Base-by-base conservation (phyloP, 2,888 invertebrate genomes). In the Cephus sareptanus region DNA sequence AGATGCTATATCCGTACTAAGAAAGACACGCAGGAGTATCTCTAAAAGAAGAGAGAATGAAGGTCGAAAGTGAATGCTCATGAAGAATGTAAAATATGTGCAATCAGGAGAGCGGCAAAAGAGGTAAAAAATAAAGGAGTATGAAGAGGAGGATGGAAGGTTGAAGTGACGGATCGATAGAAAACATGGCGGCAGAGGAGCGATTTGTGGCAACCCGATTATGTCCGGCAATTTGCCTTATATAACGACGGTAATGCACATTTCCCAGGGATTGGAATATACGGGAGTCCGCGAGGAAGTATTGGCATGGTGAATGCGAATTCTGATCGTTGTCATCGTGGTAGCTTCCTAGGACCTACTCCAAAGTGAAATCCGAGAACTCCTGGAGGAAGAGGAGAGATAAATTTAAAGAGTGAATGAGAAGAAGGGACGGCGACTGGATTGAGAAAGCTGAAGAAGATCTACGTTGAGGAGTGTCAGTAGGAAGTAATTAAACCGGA, bases 181-280 rank as follows among this genome's bases (percentile, higher is more conserved):
- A 6, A 56, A 76, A 75, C 73, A 85, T 85, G 83, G 83, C 83
- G 81, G 80, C 80, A 77, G 77, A 81, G 79, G 81, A 84, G 81
- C 83, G 81, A 80, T 78, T 77, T 81, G 40, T 15, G 34, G 77
- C 79, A 79, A 79, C 79, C 80, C 80, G 79, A 75, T 81, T 76
- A 77, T 75, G 77, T 77, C 73, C 75, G 70, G 73, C 71, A 73
- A 78, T 74, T 68, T 81, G 34, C 56, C 81, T 86, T 86, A 85
- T 75, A 85, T 85, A 86, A 86, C 81, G 35, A 76, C 77, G 78
- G 76, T 31, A 79, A 84, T 84, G 84, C 82, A 83, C 83, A 84
- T 83, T 81, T 83, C 83, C 79, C 56, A 34, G 4, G 33, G 34
- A 75, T 56, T 34, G 12, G n/a, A 33, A 69, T 37, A 69, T 74